phyloP scores from a whole-genome alignment of 2,113 vertebrate species.

The Polypterus bichir region DNA sequence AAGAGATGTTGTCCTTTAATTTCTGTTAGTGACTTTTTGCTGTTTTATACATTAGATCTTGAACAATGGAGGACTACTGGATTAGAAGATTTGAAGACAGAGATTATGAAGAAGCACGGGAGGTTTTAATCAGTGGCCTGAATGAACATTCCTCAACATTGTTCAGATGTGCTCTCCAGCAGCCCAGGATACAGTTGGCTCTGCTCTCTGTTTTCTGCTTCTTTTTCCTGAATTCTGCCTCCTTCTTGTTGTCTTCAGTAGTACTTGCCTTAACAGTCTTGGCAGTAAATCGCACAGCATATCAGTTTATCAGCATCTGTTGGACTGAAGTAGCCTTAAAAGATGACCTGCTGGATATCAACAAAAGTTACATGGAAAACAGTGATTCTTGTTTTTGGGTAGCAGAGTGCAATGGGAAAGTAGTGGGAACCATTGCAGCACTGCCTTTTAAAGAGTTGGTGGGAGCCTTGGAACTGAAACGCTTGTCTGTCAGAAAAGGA shows the following conservation, averaged over 20 bases:
- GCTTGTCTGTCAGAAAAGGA: constrained; percentile 29
- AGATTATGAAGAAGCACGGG: constrained; percentile 26
- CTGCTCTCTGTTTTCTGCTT: constrained; percentile 27
- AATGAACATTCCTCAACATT: constrained; percentile 31
- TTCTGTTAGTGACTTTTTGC: too few species aligned
- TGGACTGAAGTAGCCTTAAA: constrained; percentile 36
- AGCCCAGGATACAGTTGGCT: constrained; percentile 28
- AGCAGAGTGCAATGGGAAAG: constrained; percentile 25
- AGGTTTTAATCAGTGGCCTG: constrained; percentile 34
- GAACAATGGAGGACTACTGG: too few species aligned
- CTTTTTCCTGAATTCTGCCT: constrained; percentile 24
- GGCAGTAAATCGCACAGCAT: constrained; percentile 21
- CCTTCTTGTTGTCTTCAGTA: constrained; percentile 28
- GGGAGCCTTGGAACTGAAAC: constrained; percentile 32
- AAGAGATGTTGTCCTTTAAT: too few species aligned
- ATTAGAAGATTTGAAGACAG: too few species aligned
- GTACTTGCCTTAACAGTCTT: constrained; percentile 28
- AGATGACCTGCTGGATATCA: constrained; percentile 39
- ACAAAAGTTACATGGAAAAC: constrained; percentile 22
- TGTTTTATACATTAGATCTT: too few species aligned
- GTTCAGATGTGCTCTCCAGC: constrained; percentile 33
- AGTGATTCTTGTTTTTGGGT: constrained; percentile 38
- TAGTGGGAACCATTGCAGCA: constrained; percentile 34
- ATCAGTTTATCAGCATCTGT: constrained; percentile 20
- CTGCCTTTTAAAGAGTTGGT: constrained; percentile 15